Conservation (phyloP, 2,113 vertebrate genomes). For the Myodes glareolus region DNA sequence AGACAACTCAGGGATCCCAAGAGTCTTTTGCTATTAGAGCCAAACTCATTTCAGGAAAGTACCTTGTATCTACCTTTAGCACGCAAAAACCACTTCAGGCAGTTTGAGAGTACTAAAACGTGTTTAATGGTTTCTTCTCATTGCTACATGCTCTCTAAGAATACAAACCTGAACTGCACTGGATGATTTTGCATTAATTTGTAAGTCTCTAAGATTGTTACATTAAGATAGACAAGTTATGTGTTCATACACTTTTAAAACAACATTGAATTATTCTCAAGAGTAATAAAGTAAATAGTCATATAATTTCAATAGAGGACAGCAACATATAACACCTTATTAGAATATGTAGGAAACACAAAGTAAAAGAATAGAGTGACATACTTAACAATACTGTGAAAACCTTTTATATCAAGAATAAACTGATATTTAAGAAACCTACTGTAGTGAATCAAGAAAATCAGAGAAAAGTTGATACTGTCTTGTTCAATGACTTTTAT, state of each 20-base stretch:
- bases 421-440: not conserved
- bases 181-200: slow-evolving; percentile 2
- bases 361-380: not conserved
- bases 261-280: not conserved
- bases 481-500: not conserved
- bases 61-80: not conserved
- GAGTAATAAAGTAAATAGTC: not conserved
- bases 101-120: slow-evolving; percentile 33
- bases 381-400: not conserved
- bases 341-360: not conserved
- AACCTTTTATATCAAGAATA: not conserved
- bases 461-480: not conserved
- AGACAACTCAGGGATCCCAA: slow-evolving; percentile 55
- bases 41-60: slow-evolving; percentile 62
- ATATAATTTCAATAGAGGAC: not conserved
- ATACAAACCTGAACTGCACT: not conserved
- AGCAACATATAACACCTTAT: not conserved
- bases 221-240: not conserved
- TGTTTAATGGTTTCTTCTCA: slow-evolving; percentile 50
- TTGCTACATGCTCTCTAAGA: not conserved
- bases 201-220: not conserved
- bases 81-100: slow-evolving; percentile 35
- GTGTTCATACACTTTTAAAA: not conserved
- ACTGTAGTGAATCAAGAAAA: not conserved
- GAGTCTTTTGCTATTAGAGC: slow-evolving; percentile 60